These are phyloP conservation scores for Drosophila nr. perissopoda DNA, from an alignment of 2,888 invertebrate genomes.

Conservation along the genomic window DNA sequence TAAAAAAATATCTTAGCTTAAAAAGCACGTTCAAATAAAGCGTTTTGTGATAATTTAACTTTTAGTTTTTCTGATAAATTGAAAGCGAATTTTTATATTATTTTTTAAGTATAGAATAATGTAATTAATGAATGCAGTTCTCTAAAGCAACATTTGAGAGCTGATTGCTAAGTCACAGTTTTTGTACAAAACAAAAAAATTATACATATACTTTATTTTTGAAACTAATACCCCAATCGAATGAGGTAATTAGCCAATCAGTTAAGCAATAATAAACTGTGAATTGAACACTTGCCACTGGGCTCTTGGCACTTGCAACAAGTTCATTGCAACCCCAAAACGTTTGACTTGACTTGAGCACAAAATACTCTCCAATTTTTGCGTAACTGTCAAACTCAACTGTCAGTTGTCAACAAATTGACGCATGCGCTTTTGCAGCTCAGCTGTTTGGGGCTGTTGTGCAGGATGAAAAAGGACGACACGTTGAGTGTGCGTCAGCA, in stretches of 20 bases:
- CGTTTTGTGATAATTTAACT: neutral
- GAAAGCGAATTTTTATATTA: neutral
- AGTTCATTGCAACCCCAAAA: conserved; percentile 45
- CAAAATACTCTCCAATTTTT: conserved; percentile 8
- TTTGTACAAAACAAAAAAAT: neutral
- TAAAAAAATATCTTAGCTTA: neutral
- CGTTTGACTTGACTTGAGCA: neutral
- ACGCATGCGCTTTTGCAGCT: conserved; percentile 57
- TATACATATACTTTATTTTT: neutral
- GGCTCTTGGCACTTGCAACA: conserved; percentile 40
- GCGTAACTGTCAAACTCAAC: conserved; percentile 36
- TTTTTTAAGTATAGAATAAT: neutral
- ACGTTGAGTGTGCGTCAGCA: conserved; percentile 31
- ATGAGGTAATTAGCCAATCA: neutral
- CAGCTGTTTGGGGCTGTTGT: conserved; percentile 56
- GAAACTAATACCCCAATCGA: neutral
- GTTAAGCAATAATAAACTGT: conserved; percentile 28
- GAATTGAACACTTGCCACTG: neutral
- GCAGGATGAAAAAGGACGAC: conserved; percentile 63
- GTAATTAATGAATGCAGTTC: neutral
- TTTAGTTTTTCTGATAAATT: neutral
- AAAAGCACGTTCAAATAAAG: neutral
- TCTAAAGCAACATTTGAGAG: neutral
- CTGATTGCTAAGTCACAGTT: neutral
- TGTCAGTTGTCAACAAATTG: conserved; percentile 34